Conservation (phyloP, 1,140 invertebrate species). For the Semibalanus balanoides region DNA sequence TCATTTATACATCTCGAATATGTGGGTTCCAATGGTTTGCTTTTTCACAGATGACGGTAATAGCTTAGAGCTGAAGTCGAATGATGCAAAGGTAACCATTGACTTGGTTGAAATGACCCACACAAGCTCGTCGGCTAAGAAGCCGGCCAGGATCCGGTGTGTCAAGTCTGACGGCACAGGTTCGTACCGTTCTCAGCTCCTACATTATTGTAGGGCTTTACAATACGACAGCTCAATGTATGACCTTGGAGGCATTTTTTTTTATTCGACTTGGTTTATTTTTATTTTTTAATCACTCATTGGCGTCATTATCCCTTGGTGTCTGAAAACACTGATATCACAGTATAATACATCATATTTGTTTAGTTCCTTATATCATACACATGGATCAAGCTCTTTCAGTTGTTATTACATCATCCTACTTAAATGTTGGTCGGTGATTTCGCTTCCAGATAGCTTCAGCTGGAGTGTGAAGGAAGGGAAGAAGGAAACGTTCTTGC, state of each 20-base stretch:
- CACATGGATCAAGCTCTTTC: too few species aligned
- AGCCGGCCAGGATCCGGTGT: neutral
- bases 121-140: neutral
- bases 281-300: too few species aligned
- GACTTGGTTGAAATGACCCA: neutral
- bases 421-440: too few species aligned
- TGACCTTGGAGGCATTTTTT: neutral
- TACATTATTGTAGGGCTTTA: too few species aligned
- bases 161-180: neutral
- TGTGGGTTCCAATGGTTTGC: too few species aligned
- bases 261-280: neutral
- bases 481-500: neutral
- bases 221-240: too few species aligned
- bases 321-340: too few species aligned
- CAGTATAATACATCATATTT: too few species aligned
- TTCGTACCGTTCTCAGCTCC: neutral
- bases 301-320: too few species aligned
- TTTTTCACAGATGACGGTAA: neutral
- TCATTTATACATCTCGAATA: too few species aligned
- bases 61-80: neutral
- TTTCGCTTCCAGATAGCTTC: neutral
- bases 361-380: too few species aligned
- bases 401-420: too few species aligned
- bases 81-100: neutral
- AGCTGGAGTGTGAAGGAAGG: neutral